phyloP scores from a whole-genome alignment of 35 echinoderm and acorn worm species.

The Heliocidaris tuberculata region DNA sequence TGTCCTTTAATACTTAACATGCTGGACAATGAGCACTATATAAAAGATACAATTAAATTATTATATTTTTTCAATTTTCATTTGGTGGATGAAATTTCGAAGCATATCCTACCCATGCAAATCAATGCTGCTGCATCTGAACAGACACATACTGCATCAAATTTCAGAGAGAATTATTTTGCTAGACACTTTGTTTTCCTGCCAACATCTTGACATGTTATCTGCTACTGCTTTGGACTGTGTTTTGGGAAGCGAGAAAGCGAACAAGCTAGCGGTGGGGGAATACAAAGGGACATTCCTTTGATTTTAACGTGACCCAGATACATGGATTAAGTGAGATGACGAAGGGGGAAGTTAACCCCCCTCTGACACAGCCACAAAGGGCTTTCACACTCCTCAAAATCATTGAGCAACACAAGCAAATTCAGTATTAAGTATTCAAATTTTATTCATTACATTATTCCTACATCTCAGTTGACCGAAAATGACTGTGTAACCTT shows the following conservation, averaged over 20 bases:
- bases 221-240: not conserved
- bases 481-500: too few species aligned
- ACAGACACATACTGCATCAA: not conserved
- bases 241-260: not conserved
- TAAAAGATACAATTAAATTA: too few species aligned
- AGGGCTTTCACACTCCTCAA: not conserved
- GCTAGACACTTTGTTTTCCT: not conserved
- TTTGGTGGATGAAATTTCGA: too few species aligned
- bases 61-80: too few species aligned
- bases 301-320: constrained; percentile 31
- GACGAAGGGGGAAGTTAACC: not conserved
- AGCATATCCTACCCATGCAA: not conserved
- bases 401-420: not conserved
- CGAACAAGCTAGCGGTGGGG: not conserved
- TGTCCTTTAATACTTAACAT: too few species aligned
- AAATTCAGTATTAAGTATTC: not conserved
- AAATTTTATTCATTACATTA: not conserved
- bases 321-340: constrained; percentile 43
- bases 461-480: too few species aligned
- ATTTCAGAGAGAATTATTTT: not conserved
- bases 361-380: not conserved
- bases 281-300: constrained; percentile 40
- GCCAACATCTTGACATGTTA: not conserved
- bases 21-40: too few species aligned
- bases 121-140: not conserved